Conservation (phyloP, 2,797 vertebrate species). For the Podarcis siculus region DNA sequence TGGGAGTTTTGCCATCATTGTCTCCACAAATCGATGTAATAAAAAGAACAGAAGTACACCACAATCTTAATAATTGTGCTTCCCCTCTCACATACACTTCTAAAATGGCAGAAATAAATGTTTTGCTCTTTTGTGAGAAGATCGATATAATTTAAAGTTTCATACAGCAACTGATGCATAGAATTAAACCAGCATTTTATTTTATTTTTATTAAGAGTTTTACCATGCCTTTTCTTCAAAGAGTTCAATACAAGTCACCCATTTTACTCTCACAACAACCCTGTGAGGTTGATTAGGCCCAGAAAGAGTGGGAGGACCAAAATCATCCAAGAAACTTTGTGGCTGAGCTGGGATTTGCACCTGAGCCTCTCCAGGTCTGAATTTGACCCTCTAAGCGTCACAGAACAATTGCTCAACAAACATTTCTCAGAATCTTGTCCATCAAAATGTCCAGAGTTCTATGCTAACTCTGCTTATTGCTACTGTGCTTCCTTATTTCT, state of each 20-base stretch:
- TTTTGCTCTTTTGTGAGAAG: neutral
- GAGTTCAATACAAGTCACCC: no score
- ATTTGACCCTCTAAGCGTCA: neutral
- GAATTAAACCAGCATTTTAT: neutral
- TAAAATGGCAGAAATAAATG: neutral
- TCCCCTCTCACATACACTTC: neutral
- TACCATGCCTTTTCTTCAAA: neutral
- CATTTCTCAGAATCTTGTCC: neutral
- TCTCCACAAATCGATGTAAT: neutral
- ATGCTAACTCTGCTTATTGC: slow-evolving; percentile 3
- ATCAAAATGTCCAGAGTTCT: neutral
- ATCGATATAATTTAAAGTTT: neutral
- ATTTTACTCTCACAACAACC: neutral
- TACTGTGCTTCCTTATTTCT: neutral
- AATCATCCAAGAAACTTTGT: neutral
- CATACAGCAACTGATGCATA: no score
- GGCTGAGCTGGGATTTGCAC: neutral
- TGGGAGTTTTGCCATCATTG: neutral
- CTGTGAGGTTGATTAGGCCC: neutral
- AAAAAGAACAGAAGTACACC: neutral
- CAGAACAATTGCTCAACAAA: neutral
- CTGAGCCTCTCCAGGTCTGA: neutral
- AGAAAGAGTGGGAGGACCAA: neutral
- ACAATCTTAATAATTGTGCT: neutral
- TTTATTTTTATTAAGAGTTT: neutral